phyloP scores from a whole-genome alignment of 2,797 vertebrate genomes.

The Argyrosomus regius region DNA sequence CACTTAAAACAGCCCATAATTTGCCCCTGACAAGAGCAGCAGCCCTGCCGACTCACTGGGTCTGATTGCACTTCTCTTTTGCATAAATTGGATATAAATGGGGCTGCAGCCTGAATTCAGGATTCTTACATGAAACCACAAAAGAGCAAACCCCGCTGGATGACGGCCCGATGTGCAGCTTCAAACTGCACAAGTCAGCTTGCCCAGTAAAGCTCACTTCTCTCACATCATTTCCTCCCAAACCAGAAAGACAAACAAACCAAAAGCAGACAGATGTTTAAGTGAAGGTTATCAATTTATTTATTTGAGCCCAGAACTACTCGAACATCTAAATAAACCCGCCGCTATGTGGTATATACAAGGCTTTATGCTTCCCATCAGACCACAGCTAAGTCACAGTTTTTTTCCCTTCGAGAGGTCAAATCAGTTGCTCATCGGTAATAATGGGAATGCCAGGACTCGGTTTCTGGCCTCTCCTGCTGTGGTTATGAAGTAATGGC shows the following conservation, averaged over 20 bases:
- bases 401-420: constrained; percentile 24
- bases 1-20: constrained; percentile 63
- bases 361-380: constrained; percentile 14
- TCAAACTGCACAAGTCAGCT: constrained; percentile 15
- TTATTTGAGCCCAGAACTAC: neutral
- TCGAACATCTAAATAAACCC: constrained; percentile 14
- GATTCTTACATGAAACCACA: constrained; percentile 50
- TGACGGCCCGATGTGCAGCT: constrained; percentile 7
- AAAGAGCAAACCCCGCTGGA: constrained; percentile 33
- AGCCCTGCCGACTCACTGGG: constrained; percentile 22
- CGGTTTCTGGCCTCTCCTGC: constrained; percentile 52
- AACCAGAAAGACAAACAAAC: constrained; percentile 9
- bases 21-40: constrained; percentile 53
- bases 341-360: neutral
- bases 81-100: constrained; percentile 50
- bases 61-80: constrained; percentile 49
- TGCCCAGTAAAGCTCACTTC: neutral
- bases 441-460: constrained; percentile 66
- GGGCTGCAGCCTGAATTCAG: constrained; percentile 31
- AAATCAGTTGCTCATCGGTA: constrained; percentile 55
- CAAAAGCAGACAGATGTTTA: constrained; percentile 19
- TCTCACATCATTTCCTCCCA: constrained; percentile 1
- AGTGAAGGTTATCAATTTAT: constrained; percentile 2
- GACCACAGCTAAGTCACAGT: constrained; percentile 7
- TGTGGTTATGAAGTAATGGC: constrained; percentile 75